Base-by-base conservation (phyloP, 2,797 vertebrate species). In the Gymnoscopelus braueri region DNA sequence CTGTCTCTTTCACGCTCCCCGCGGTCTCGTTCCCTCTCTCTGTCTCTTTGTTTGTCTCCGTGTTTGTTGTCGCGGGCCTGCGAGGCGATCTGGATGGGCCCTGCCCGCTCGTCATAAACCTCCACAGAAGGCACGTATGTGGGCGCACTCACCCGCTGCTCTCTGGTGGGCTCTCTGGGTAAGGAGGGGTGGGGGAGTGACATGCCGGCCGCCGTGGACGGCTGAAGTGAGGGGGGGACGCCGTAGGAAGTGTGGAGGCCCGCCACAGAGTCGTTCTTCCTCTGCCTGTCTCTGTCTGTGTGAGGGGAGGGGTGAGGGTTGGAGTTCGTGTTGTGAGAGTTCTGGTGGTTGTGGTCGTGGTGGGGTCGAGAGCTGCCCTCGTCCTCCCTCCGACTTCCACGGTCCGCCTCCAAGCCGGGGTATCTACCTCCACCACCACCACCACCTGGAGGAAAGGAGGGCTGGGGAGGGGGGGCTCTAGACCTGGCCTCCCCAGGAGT, bases 41-140 rank as follows among this genome's bases (percentile, higher is more conserved):
- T 52, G 3, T 84, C 84, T 8, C 93, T 91, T 63, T 96, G 94
- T 79, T 93, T 94, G 2, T 69, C 90, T 5, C 80, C 71, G 14
- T 87, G 89, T 85, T 91, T 94, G 80, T 92, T 93, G 84, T 98
- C 97, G 0, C 96, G 93, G 48, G 96, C 96, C 92, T 98, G 97
- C 0, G 97, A 97, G 2, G 96, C 96, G 0, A 98, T 97, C 81
- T 98, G 97, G 87, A 97, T 97, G 70, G 96, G 96, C 51, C 96
- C 96, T 0, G 82, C 94, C 84, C 95, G 94, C 92, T 99, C 96
- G 0, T 98, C 96, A 0, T 97, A 98, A 85, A 96, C 95, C 92
- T 98, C 97, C 65, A 98, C 95, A 70, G 96, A 98, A 97, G 96
- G 96, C 95, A 98, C 96, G 19, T 97, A 98, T 71, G 96, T 98